Base-by-base conservation (phyloP, 2,797 vertebrate species). In the Coregonus sp. region DNA sequence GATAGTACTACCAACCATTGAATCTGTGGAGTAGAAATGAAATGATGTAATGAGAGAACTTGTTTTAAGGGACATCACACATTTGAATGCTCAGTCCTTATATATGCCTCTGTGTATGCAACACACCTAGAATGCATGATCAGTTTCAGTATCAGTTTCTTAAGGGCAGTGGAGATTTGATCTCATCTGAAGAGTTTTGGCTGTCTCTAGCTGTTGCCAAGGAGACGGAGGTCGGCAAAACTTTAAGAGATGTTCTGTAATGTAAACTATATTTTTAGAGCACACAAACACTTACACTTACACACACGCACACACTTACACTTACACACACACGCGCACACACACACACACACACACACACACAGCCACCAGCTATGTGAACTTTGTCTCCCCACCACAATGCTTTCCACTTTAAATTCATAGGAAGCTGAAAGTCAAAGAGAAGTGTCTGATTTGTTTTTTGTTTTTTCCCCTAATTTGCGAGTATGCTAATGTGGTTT, bases 401-500 rank as follows among this genome's bases (percentile, higher is more conserved):
- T 1, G 20, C 20, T 29, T 50, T 59, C 67, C 35, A 37, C 18
- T 69, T 69, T 69, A 71, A 71, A 71, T 70, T 84, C 84, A 89
- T 75, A 84, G 84, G 70, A 82, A 78, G 5, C 40, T 6, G 59
- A 70, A 81, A 78, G 67, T 6, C 70, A 79, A 86, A 78, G 68
- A 87, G 87, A 90, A 85, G 80, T 76, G 74, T 65, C 0, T 77
- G 78, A 88, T 91, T 90, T 85, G 80, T 85, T 88, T 25, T 4
- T 0, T 1, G 20, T 9, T 63, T 63, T 25, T 82, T 80, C 50
- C 81, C 75, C 75, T 87, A 88, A 69, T 80, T 88, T 85, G 50
- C 33, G 75, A 1, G 18, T 20, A 56, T 33, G 74, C 84, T 88
- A 89, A 86, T 76, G 81, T 76, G 69, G 77, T 90, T 86, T 84